Evolutionary conservation across 2,888 invertebrate genomes (phyloP), one percentile per base, ranked within the genome.

Genomic region (Camponotus fellah): DNA sequence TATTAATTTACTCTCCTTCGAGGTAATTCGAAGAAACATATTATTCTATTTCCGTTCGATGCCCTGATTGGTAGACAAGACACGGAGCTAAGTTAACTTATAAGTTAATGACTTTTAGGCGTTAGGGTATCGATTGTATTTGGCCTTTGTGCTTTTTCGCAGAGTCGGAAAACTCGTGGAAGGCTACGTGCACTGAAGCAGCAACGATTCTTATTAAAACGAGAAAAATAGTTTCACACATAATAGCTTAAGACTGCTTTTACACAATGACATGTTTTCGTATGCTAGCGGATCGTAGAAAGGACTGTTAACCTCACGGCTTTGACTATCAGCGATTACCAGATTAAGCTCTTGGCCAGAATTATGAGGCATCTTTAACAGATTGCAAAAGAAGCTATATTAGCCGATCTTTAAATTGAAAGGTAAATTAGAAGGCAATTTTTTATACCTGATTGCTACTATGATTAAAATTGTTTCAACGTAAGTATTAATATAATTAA

Each of bases 161-260:
- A 81, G 66, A n/a, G 37, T 49, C 32, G 66, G 37, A 56, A 72
- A 53, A 82, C 58, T 74, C 40, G 71, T 83, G 86, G 32, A 84
- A 81, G 85, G 82, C 82, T 58, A 72, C 60, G 84, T 84, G 91
- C 87, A 88, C 69, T 79, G 56, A 86, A 14, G 68, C 80, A 86
- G 83, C 83, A 86, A 82, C 66, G 80, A 84, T 86, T 83, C 34
- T 71, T 66, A 66, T 80, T 81, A 46, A 64, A 62, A 82, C 37
- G 65, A 84, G 37, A 83, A 46, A 77, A 81, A 82, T 77, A 72
- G 34, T 74, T 80, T 74, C 79, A 72, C 77, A 72, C 84, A 85
- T 56, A 86, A 86, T 92, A 91, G 91, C 87, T 91, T 89, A 86
- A 86, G 91, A 91, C 91, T 90, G 90, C 91, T 91, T 92, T 90